phyloP scores from a whole-genome alignment of 2,113 vertebrate genomes.

The Phrynosoma platyrhinos region DNA sequence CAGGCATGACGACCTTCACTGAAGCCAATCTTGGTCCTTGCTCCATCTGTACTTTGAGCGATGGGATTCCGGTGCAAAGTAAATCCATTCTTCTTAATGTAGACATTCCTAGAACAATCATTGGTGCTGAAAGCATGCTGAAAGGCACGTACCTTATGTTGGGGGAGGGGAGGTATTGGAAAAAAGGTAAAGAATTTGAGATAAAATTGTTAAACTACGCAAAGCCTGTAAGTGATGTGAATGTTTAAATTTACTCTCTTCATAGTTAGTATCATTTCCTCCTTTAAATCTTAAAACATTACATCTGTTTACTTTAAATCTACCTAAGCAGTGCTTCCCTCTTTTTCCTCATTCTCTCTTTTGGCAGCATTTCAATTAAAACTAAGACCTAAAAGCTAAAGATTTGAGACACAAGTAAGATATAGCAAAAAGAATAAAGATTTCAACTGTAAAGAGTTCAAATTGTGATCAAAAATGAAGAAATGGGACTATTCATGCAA shows the following conservation, averaged over 20 bases:
- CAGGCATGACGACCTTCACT: slow-evolving; percentile 96
- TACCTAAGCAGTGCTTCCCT: neutral
- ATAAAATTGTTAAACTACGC: neutral
- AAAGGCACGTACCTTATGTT: slow-evolving; percentile 88
- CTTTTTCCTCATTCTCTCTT: neutral
- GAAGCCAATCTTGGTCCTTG: slow-evolving; percentile 97
- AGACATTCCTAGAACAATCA: slow-evolving; percentile 98
- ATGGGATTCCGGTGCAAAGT: slow-evolving; percentile 98
- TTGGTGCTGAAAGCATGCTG: slow-evolving; percentile 96
- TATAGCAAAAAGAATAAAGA: neutral
- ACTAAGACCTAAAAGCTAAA: neutral
- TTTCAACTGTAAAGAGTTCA: neutral
- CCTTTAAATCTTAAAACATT: neutral
- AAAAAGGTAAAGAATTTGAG: neutral
- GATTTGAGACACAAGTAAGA: neutral
- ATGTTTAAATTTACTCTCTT: neutral
- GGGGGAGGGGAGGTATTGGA: neutral
- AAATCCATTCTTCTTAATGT: slow-evolving; percentile 98
- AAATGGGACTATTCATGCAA: neutral
- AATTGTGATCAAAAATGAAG: neutral
- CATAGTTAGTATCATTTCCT: neutral
- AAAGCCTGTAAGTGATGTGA: neutral
- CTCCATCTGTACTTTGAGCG: slow-evolving; percentile 97
- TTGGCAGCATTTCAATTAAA: neutral
- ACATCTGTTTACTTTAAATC: neutral